A percentile compares a stretch with the other conserved stretches of the same genome.
These are phyloP conservation scores for Brachyhypopomus occidentalis DNA, from an alignment of 2,113 vertebrate genomes.

Conservation along the genomic window DNA sequence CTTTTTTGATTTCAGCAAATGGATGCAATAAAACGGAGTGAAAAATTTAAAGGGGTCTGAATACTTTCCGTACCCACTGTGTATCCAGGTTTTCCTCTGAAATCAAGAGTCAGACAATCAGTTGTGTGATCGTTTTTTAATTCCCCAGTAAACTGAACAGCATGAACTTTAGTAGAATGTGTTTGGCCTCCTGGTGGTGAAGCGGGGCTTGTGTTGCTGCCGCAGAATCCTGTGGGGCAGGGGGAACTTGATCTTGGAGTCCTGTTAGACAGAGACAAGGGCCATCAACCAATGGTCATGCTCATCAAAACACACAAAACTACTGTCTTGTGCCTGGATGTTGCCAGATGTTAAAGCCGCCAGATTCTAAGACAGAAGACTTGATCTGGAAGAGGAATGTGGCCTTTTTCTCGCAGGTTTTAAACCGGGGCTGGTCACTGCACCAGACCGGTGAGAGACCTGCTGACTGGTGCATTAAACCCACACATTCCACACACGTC, in stretches of 20 bases:
- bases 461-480: neutral
- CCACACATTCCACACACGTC: neutral
- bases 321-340: neutral
- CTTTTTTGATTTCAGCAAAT: too few species aligned
- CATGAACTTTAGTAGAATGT: slow-evolving; percentile 86
- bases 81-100: neutral
- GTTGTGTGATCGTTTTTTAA: slow-evolving; percentile 62
- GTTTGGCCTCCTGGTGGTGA: slow-evolving; percentile 99
- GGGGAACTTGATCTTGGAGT: slow-evolving; percentile 99
- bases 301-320: too few species aligned
- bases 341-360: slow-evolving; percentile 64
- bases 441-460: slow-evolving; percentile 65
- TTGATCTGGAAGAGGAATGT: slow-evolving; percentile 70
- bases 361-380: slow-evolving; percentile 57
- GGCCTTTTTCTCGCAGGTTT: slow-evolving; percentile 60
- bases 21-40: too few species aligned
- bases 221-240: slow-evolving; percentile 95
- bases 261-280: slow-evolving; percentile 70
- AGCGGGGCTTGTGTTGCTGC: slow-evolving; percentile 95
- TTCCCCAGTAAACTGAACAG: slow-evolving; percentile 66
- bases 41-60: too few species aligned
- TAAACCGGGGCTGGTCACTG: slow-evolving; percentile 47
- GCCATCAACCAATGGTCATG: neutral
- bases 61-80: too few species aligned
- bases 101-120: neutral